phyloP scores from a whole-genome alignment of 2,888 invertebrate genomes.

The Nephrotoma guestfalica region DNA sequence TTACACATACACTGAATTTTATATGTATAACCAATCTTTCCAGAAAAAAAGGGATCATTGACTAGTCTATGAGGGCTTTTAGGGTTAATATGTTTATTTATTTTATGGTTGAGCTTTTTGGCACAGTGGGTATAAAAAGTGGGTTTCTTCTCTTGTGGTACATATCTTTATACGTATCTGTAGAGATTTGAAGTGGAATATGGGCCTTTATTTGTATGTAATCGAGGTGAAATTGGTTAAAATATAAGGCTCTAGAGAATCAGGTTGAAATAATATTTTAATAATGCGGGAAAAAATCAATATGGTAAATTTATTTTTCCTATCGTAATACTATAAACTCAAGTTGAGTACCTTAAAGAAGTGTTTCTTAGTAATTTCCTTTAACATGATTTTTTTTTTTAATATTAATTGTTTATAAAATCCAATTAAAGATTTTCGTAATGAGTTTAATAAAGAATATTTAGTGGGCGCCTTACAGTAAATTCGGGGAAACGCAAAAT shows the following conservation, averaged over 20 bases:
- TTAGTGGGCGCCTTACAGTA: background rate
- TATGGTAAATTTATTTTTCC: no score
- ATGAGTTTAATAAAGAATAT: background rate
- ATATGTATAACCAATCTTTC: background rate
- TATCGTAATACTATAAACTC: background rate
- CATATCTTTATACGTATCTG: no score
- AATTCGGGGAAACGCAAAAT: background rate
- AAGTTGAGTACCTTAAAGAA: background rate
- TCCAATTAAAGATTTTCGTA: background rate
- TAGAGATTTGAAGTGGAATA: background rate
- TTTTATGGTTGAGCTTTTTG: background rate
- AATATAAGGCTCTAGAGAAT: background rate
- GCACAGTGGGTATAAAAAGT: background rate
- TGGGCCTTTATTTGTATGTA: background rate
- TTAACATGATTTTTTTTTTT: background rate
- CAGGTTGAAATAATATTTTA: background rate
- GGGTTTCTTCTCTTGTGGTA: background rate
- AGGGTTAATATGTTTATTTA: background rate
- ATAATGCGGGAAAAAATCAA: background rate
- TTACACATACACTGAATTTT: background rate
- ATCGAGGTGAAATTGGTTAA: background rate
- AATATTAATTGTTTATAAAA: background rate
- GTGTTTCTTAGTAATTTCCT: background rate
- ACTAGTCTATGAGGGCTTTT: background rate
- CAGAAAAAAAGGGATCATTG: background rate